Evolutionary conservation across 2,113 vertebrate genomes (phyloP), one percentile per base, ranked within the genome.

Genomic region (Atherinomorus stipes): DNA sequence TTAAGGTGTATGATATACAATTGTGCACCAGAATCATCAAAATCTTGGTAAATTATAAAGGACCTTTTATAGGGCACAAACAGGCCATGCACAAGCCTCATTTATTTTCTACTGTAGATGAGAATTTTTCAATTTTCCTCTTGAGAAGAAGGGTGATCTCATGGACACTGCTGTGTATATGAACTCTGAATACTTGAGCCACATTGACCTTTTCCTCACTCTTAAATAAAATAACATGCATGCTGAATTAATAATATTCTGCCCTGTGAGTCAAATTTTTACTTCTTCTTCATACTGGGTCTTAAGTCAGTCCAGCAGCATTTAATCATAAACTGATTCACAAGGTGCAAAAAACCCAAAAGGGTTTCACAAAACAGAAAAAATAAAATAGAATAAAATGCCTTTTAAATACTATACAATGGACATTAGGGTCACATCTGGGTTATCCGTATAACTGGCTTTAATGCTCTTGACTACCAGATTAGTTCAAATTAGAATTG

Each of bases 401-500:
- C 50, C 37, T 57, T 66, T 63, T 12, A 67, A 52, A 60, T 23
- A 19, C 53, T 60, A 13, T 38, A 66, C 10, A 42, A 44, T 63
- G 60, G 21, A 58, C n/a, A 25, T 79, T 4, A 53, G 54, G 75
- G 58, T 52, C 26, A 6, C 51, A 70, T 71, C 16, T 54, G 22
- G 18, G 25, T 57, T 71, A 69, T 76, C 26, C 3, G 37, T 25
- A 53, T 50, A 68, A 73, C 3, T 74, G 53, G 52, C 13, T 54
- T 21, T 4, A 51, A 5, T 63, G 11, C 3, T 53, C 66, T 64
- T 21, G 38, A 60, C 56, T 78, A 42, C 15, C 3, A 76, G 79
- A 81, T 81, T 25, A 72, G 64, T 67, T 73, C 60, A 83, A 1
- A 69, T 76, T 47, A 75, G 31, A 67, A 51, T 34, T n/a, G n/a